Percentiles rank a stretch among this genome's conserved stretches.
These are phyloP conservation scores for Rhagoletis pomonella DNA, from an alignment of 1,140 invertebrate genomes.

Conservation along the genomic window DNA sequence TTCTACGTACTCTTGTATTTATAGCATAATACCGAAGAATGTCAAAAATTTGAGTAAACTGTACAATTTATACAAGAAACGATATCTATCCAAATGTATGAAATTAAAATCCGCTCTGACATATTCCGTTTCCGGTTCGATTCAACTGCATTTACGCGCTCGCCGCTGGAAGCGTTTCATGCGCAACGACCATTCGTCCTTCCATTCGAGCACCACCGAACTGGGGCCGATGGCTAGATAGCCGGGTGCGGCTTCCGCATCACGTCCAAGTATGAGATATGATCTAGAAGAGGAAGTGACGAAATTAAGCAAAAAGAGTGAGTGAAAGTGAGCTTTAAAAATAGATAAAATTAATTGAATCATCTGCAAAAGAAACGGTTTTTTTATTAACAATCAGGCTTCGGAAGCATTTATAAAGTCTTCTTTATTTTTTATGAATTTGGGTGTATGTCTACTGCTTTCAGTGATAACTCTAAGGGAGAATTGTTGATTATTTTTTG, in stretches of 20 bases:
- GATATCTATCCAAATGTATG: slow-evolving; percentile 73
- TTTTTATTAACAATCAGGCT: no score
- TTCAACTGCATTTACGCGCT: slow-evolving; percentile 79
- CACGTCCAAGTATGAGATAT: slow-evolving; percentile 91
- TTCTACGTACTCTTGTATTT: slow-evolving; percentile 50
- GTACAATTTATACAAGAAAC: slow-evolving; percentile 75
- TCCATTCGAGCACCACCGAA: slow-evolving; percentile 94
- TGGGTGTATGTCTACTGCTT: no score
- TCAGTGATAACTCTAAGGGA: no score
- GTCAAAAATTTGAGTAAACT: slow-evolving; percentile 74
- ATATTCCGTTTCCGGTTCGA: slow-evolving; percentile 74
- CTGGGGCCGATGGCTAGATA: slow-evolving; percentile 88
- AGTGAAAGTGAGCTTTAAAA: no score
- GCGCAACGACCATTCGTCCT: slow-evolving; percentile 93
- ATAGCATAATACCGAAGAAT: slow-evolving; percentile 73
- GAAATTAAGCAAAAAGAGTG: no score
- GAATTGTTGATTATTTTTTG: no score
- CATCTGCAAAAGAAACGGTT: no score
- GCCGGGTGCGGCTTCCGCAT: slow-evolving; percentile 81
- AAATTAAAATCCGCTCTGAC: slow-evolving; percentile 74
- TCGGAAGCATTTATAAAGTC: no score
- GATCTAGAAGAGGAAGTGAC: slow-evolving; percentile 76
- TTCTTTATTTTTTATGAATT: no score
- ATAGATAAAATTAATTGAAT: no score
- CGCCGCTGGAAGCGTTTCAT: slow-evolving; percentile 92